Evolutionary conservation across 2,888 invertebrate species (phyloP).

Genomic region (Dexiosoma caninum): DNA sequence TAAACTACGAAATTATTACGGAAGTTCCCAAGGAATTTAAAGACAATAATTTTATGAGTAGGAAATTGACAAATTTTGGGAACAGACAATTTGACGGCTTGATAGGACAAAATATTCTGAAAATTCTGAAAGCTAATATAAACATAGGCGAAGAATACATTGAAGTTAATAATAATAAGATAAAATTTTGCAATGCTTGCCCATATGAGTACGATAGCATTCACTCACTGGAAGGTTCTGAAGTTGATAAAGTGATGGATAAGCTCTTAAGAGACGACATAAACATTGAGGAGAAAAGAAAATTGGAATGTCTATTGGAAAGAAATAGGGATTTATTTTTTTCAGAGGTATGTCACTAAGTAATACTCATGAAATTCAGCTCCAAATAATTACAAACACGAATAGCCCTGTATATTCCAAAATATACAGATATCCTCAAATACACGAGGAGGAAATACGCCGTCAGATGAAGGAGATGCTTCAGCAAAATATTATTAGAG

Average conservation of each 20-base stretch:
- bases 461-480: not conserved
- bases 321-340: no score
- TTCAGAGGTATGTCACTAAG: not conserved
- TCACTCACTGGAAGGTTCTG: not conserved
- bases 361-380: not conserved
- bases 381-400: not conserved
- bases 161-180: not conserved
- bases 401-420: not conserved
- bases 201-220: not conserved
- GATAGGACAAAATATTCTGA: not conserved
- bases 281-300: not conserved
- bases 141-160: not conserved
- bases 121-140: not conserved
- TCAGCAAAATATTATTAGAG: not conserved
- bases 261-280: not conserved
- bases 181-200: not conserved
- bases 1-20: not conserved
- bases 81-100: not conserved
- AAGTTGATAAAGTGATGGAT: not conserved
- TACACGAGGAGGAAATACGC: not conserved
- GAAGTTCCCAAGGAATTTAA: not conserved
- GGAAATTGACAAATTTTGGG: not conserved
- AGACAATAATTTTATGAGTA: no score
- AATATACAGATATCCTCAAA: not conserved
- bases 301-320: no score